Percentiles rank a stretch among this genome's conserved stretches.
These are phyloP conservation scores for Papilio polyxenes DNA, from an alignment of 1,140 invertebrate genomes.

Conservation along the genomic window DNA sequence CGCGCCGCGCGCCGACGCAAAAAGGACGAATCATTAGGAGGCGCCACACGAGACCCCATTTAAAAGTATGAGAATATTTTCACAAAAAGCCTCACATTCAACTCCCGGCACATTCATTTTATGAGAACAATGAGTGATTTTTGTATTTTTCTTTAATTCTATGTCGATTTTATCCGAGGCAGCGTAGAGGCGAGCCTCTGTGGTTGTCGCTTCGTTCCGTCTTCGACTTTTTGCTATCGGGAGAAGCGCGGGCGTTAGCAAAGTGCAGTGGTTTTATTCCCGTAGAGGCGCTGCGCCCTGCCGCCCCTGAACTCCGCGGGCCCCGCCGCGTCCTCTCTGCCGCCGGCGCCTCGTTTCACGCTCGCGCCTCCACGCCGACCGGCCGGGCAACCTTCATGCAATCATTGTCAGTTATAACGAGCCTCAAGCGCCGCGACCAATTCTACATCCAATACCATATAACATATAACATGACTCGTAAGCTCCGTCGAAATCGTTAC, in stretches of 20 bases:
- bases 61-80: slow-evolving; percentile 81
- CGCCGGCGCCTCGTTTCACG: slow-evolving; percentile 63
- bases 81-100: slow-evolving; percentile 79
- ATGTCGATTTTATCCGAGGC: slow-evolving; percentile 78
- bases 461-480: neutral
- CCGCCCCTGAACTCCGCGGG: slow-evolving; percentile 42
- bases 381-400: slow-evolving; percentile 46
- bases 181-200: slow-evolving; percentile 69
- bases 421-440: slow-evolving; percentile 18
- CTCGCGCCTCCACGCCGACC: slow-evolving; percentile 43
- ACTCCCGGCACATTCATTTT: slow-evolving; percentile 79
- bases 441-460: neutral
- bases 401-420: slow-evolving; percentile 42
- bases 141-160: slow-evolving; percentile 80
- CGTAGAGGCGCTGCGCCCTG: slow-evolving; percentile 53
- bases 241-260: slow-evolving; percentile 68
- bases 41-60: slow-evolving; percentile 79
- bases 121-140: slow-evolving; percentile 81
- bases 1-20: slow-evolving; percentile 67
- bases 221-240: slow-evolving; percentile 75
- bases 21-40: slow-evolving; percentile 78
- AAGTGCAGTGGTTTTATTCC: slow-evolving; percentile 65
- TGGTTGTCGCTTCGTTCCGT: slow-evolving; percentile 74
- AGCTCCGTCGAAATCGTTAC: neutral
- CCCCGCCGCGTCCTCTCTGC: slow-evolving; percentile 39